phyloP scores from a whole-genome alignment of 2,113 vertebrate genomes.

The Phoenicopterus ruber region DNA sequence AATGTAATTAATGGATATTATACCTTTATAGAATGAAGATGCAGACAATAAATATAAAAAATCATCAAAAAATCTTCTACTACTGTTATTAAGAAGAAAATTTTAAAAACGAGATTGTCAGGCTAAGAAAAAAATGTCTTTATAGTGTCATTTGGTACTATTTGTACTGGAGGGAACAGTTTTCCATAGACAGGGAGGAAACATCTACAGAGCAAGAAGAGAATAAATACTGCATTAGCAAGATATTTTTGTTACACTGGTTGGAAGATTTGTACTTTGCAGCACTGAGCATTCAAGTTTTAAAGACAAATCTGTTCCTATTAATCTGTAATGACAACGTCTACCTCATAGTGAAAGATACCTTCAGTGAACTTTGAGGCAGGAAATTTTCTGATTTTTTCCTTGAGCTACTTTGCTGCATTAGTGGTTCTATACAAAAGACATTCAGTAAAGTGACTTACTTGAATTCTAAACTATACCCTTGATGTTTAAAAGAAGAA shows the following conservation, averaged over 20 bases:
- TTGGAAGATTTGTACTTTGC: not conserved
- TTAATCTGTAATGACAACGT: not conserved
- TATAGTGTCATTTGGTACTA: not conserved
- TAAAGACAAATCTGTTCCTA: not conserved
- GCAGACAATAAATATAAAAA: not conserved
- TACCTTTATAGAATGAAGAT: constrained; percentile 20
- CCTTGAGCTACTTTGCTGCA: not conserved
- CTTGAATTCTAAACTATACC: not conserved
- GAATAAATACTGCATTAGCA: not conserved
- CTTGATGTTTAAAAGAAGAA: not conserved
- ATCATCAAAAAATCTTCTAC: not conserved
- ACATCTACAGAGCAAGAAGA: not conserved
- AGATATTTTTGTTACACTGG: not conserved
- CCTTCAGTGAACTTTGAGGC: not conserved
- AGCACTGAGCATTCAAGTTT: not conserved
- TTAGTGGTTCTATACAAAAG: not conserved
- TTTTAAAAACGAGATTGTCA: not conserved
- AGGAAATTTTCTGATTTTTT: not conserved
- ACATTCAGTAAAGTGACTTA: not conserved
- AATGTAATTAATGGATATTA: constrained; percentile 59
- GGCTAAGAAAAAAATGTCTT: not conserved
- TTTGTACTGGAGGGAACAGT: not conserved
- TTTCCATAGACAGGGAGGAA: not conserved
- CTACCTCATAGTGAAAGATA: not conserved
- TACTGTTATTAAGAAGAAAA: not conserved